Evolutionary conservation across 2,888 invertebrate species (phyloP).

Genomic region (Drosophila niveifrons): DNA sequence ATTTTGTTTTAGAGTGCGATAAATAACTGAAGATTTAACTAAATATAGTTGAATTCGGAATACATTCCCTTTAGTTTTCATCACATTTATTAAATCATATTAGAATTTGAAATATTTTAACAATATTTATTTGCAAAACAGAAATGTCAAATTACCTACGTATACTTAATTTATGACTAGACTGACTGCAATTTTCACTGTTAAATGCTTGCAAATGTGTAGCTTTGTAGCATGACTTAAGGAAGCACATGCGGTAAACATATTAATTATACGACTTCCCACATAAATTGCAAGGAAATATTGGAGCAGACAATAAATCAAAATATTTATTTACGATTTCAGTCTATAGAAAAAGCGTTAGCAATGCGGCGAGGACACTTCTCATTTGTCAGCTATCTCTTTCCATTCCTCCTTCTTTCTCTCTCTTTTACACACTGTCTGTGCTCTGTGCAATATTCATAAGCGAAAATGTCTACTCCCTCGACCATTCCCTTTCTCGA

Average conservation of each 20-base stretch:
- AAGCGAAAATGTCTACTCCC: constrained; percentile 26
- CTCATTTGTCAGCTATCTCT: constrained; percentile 1
- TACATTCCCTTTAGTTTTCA: no score
- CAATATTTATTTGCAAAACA: no score
- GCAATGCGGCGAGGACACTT: constrained; percentile 27
- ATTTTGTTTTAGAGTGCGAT: no score
- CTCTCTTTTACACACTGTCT: constrained; percentile 3
- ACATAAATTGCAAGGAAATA: constrained; percentile 58
- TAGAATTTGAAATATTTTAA: no score
- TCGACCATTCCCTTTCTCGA: neutral
- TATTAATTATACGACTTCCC: constrained; percentile 65
- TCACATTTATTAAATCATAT: no score
- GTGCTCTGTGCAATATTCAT: constrained; percentile 60
- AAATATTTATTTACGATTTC: constrained; percentile 68
- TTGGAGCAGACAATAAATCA: constrained; percentile 67
- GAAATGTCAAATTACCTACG: no score
- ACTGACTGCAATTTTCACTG: neutral
- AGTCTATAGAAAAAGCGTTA: constrained; percentile 60
- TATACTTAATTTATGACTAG: neutral
- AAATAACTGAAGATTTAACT: no score
- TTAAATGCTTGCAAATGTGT: constrained; percentile 2
- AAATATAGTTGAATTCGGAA: no score
- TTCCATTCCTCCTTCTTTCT: neutral
- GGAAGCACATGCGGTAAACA: constrained; percentile 52
- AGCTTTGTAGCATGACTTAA: constrained; percentile 8